phyloP scores from a whole-genome alignment of 2,113 vertebrate species.

The Sinocyclocheilus rhinocerous region DNA sequence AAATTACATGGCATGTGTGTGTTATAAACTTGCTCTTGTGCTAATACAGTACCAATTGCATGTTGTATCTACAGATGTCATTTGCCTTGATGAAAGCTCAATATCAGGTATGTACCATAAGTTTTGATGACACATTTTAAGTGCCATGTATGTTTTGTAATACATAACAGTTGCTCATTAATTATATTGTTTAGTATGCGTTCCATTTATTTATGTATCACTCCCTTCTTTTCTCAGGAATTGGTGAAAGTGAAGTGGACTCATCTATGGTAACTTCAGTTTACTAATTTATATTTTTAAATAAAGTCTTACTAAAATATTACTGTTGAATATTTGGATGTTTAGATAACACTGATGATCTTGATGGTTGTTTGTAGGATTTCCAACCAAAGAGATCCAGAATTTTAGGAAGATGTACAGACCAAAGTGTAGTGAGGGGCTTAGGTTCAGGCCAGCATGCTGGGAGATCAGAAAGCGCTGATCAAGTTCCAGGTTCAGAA shows the following conservation, averaged over 20 bases:
- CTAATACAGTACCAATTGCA: no score
- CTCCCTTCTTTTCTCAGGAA: no score
- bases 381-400: slow-evolving; percentile 7
- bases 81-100: no score
- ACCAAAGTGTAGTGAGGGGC: neutral
- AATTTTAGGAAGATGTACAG: neutral
- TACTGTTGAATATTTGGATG: neutral
- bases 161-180: no score
- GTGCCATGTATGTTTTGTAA: no score
- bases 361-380: neutral
- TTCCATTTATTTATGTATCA: no score
- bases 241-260: neutral
- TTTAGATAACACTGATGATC: neutral
- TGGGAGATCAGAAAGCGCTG: neutral
- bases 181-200: no score
- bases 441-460: neutral
- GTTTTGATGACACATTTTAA: no score
- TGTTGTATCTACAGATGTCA: no score
- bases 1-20: no score
- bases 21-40: no score
- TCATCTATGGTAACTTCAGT: neutral
- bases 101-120: no score
- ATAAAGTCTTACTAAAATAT: neutral
- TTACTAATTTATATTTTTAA: neutral
- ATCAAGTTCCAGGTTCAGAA: neutral